Conservation (phyloP, 2,888 invertebrate species). For the Ommatoiulus sabulosus region DNA sequence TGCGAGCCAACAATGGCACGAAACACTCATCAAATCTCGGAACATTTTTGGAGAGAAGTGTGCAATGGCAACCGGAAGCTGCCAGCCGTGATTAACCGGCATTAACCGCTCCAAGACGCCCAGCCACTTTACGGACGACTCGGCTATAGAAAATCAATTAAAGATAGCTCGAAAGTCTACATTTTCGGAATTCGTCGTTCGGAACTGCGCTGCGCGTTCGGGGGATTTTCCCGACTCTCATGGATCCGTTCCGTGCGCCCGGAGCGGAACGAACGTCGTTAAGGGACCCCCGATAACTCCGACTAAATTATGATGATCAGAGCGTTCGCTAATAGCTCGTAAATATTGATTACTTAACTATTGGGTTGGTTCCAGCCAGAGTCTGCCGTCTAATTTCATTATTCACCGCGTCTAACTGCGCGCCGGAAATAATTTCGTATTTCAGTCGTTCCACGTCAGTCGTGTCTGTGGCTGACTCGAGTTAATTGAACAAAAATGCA, state of each 20-base stretch:
- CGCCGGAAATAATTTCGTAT: constrained; percentile 1
- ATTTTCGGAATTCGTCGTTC: too few relatives aligned
- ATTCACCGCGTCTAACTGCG: background rate
- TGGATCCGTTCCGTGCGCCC: background rate
- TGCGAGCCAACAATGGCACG: too few relatives aligned
- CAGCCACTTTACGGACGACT: background rate
- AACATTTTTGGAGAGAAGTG: too few relatives aligned
- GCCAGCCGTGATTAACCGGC: too few relatives aligned
- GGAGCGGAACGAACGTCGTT: background rate
- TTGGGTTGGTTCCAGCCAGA: constrained; percentile 15
- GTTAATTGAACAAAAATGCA: too few relatives aligned
- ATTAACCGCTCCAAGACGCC: too few relatives aligned
- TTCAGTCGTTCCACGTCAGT: too few relatives aligned
- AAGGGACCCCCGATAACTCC: background rate
- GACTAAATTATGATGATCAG: constrained; percentile 11
- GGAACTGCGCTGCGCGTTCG: background rate
- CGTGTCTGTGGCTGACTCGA: too few relatives aligned
- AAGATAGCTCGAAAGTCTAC: background rate
- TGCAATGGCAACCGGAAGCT: too few relatives aligned
- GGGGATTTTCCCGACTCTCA: background rate
- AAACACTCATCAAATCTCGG: too few relatives aligned
- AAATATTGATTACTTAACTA: constrained; percentile 34
- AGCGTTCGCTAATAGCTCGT: constrained; percentile 8
- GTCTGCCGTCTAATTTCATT: constrained; percentile 10
- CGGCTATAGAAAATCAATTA: background rate